These are phyloP conservation scores for Alaudala cheleensis DNA, from an alignment of 2,113 vertebrate species.

Conservation along the genomic window DNA sequence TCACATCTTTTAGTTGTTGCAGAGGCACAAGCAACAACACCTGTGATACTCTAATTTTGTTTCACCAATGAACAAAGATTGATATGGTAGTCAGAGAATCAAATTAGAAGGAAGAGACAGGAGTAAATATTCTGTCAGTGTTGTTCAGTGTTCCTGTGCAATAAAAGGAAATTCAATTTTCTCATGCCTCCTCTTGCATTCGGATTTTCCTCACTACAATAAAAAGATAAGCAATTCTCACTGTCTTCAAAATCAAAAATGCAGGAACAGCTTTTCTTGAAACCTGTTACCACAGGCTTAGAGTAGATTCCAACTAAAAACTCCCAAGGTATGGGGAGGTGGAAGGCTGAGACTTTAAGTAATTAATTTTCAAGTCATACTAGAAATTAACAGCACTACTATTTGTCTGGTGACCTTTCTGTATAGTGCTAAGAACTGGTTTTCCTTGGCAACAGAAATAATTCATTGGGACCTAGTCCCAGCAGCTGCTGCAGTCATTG, in stretches of 20 bases:
- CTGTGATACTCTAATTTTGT: neutral
- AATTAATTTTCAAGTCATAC: neutral
- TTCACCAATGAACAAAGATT: conserved; percentile 11
- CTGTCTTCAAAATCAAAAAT: neutral
- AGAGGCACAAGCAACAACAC: neutral
- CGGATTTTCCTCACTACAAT: neutral
- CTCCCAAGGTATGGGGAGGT: neutral
- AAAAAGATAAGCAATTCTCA: neutral
- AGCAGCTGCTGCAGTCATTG: neutral
- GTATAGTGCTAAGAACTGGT: neutral
- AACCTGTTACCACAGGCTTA: neutral
- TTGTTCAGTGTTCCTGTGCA: neutral
- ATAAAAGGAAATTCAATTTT: conserved; percentile 34
- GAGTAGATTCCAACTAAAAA: neutral
- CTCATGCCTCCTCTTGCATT: neutral
- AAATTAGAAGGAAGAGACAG: conserved; percentile 12
- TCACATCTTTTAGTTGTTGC: neutral
- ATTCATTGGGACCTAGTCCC: neutral
- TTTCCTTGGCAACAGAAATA: neutral
- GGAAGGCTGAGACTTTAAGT: neutral
- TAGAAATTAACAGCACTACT: neutral
- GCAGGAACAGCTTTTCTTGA: neutral
- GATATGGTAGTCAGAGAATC: neutral
- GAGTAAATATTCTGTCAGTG: conserved; percentile 19
- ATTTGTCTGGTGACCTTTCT: neutral